These are phyloP conservation scores for Oryzias javanicus DNA, from an alignment of 2,113 vertebrate genomes.

Conservation along the genomic window DNA sequence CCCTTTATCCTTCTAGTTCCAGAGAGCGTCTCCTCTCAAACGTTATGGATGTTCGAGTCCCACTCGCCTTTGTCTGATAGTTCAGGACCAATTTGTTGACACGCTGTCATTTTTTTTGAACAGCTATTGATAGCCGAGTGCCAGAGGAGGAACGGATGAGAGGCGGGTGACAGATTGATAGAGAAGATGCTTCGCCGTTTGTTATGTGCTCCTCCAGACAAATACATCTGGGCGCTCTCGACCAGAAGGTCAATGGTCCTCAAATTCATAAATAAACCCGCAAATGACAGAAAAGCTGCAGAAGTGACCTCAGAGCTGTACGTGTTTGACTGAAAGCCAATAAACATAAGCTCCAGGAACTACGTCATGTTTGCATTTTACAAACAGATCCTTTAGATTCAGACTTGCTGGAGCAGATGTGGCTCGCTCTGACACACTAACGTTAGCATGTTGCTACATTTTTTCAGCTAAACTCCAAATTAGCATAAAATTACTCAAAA, in stretches of 20 bases:
- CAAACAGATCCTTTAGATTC: conserved; percentile 8
- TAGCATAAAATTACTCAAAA: too few species aligned
- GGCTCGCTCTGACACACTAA: too few species aligned
- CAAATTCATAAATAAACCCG: conserved; percentile 74
- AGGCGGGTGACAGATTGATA: conserved; percentile 51
- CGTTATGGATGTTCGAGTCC: background rate
- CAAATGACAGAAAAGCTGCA: conserved; percentile 59
- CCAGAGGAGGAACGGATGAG: conserved; percentile 17
- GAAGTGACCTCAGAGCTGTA: conserved; percentile 15
- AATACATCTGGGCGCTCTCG: conserved; percentile 66
- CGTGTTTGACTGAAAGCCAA: conserved; percentile 24
- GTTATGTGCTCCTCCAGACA: conserved; percentile 61
- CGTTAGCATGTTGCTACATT: too few species aligned
- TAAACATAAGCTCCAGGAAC: conserved; percentile 28
- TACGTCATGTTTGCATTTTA: conserved; percentile 41
- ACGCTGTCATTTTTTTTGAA: conserved; percentile 20
- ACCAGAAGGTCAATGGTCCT: conserved; percentile 71
- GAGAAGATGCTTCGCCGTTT: conserved; percentile 54
- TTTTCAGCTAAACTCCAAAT: too few species aligned
- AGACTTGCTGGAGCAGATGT: background rate
- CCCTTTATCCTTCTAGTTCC: background rate
- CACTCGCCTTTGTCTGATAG: background rate
- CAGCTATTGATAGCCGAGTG: conserved; percentile 28
- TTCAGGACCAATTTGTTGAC: conserved; percentile 18
- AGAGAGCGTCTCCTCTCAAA: conserved; percentile 7